Conservation (phyloP, 30 jellyfish, hydroid and myxozoan species). For the Phacellophora camtschatica region DNA sequence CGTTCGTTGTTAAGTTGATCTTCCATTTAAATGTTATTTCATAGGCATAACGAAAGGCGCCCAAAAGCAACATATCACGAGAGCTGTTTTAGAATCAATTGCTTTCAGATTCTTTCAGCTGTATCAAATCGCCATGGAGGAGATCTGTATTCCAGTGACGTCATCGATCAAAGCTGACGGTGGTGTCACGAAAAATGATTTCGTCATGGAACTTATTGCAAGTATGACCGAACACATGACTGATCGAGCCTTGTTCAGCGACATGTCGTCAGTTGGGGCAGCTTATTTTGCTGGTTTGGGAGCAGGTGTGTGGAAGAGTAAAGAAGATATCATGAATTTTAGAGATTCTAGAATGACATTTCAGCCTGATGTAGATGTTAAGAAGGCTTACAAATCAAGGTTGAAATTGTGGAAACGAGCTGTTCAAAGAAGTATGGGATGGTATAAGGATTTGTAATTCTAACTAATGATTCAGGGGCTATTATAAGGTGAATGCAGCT, state of each 20-base stretch:
- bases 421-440: conserved; percentile 57
- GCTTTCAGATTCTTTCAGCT: conserved; percentile 71
- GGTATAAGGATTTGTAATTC: conserved; percentile 29
- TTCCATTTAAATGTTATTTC: too few species aligned
- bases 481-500: background rate
- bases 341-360: conserved; percentile 19
- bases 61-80: conserved; percentile 55
- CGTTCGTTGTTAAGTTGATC: too few species aligned
- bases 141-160: conserved; percentile 46
- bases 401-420: conserved; percentile 66
- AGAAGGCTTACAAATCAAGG: conserved; percentile 4
- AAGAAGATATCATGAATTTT: conserved; percentile 54
- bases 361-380: conserved; percentile 22
- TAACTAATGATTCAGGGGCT: background rate
- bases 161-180: conserved; percentile 73
- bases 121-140: conserved; percentile 34
- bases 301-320: conserved; percentile 84
- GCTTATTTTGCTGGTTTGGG: conserved; percentile 93
- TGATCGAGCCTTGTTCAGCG: conserved; percentile 66
- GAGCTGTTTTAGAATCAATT: conserved; percentile 92
- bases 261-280: conserved; percentile 91
- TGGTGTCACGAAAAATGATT: conserved; percentile 87
- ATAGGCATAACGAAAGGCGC: conserved; percentile 74
- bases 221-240: conserved; percentile 54
- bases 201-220: conserved; percentile 77